These are phyloP conservation scores for Condylostylus longicornis DNA, from an alignment of 1,140 invertebrate species.

Conservation along the genomic window DNA sequence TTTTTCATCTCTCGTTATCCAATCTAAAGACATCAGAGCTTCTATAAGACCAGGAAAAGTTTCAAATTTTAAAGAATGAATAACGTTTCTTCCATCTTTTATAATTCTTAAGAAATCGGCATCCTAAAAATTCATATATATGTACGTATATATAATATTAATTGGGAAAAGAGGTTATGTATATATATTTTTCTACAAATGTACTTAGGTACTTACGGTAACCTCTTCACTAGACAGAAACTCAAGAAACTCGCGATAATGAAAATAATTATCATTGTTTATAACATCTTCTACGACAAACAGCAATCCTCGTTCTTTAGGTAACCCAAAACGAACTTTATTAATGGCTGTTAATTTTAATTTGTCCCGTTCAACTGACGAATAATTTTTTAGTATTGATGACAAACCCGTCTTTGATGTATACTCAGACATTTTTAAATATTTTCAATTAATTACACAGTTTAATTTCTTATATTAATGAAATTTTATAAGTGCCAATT, in stretches of 20 bases:
- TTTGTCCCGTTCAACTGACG: slow-evolving; percentile 16
- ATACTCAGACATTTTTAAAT: slow-evolving; percentile 19
- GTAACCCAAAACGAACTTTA: slow-evolving; percentile 20
- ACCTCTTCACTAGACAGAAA: slow-evolving; percentile 18
- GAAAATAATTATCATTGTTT: slow-evolving; percentile 16
- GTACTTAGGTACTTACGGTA: slow-evolving; percentile 10
- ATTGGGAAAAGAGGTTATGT: background rate
- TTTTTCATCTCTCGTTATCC: slow-evolving; percentile 35
- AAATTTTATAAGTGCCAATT: background rate
- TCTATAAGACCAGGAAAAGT: slow-evolving; percentile 44
- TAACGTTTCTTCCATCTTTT: slow-evolving; percentile 38
- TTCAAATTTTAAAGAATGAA: slow-evolving; percentile 38
- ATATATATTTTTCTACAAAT: background rate
- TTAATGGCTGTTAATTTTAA: slow-evolving; percentile 18
- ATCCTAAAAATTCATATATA: slow-evolving; percentile 31
- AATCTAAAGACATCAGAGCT: slow-evolving; percentile 41
- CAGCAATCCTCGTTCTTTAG: slow-evolving; percentile 17
- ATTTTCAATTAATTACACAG: background rate
- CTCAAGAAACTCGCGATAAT: slow-evolving; percentile 20
- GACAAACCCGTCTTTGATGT: slow-evolving; percentile 18
- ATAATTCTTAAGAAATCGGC: slow-evolving; percentile 39
- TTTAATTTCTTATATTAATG: background rate
- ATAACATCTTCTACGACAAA: slow-evolving; percentile 17
- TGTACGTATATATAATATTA: background rate
- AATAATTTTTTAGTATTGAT: slow-evolving; percentile 23